These are phyloP conservation scores for Scophthalmus maximus DNA, from an alignment of 2,113 vertebrate species.

Conservation along the genomic window DNA sequence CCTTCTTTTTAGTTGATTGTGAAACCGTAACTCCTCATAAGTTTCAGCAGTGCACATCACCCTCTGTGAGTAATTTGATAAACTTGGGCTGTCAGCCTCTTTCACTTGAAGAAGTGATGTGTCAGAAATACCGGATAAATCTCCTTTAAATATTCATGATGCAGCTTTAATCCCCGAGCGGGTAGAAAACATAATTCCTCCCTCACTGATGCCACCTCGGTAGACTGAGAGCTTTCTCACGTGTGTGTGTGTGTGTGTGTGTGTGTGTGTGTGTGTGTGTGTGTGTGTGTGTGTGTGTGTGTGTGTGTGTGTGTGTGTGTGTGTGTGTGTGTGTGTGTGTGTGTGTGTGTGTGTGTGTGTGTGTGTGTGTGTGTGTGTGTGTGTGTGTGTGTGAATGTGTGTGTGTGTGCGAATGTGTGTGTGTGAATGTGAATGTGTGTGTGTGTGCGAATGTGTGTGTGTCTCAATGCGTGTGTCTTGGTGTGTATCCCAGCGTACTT, in stretches of 20 bases:
- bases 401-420: constrained; percentile 20
- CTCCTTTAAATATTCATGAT: constrained; percentile 66
- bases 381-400: constrained; percentile 15
- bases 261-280: constrained; percentile 11
- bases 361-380: too few species aligned
- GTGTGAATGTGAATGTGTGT: constrained; percentile 16
- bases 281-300: too few species aligned
- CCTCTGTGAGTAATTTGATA: constrained; percentile 12
- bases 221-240: constrained; percentile 41
- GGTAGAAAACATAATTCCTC: constrained; percentile 55
- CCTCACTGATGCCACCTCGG: constrained; percentile 39
- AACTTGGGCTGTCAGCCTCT: constrained; percentile 29
- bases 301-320: constrained; percentile 15
- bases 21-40: neutral
- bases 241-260: constrained; percentile 19
- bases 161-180: constrained; percentile 64
- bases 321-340: constrained; percentile 12
- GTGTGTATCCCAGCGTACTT: neutral
- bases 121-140: constrained; percentile 46
- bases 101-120: constrained; percentile 55
- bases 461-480: constrained; percentile 6
- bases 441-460: constrained; percentile 18
- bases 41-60: constrained; percentile 13
- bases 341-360: too few species aligned
- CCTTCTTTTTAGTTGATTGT: neutral